Evolutionary conservation across 2,888 invertebrate genomes (phyloP).

Genomic region (Diaphora mendica): DNA sequence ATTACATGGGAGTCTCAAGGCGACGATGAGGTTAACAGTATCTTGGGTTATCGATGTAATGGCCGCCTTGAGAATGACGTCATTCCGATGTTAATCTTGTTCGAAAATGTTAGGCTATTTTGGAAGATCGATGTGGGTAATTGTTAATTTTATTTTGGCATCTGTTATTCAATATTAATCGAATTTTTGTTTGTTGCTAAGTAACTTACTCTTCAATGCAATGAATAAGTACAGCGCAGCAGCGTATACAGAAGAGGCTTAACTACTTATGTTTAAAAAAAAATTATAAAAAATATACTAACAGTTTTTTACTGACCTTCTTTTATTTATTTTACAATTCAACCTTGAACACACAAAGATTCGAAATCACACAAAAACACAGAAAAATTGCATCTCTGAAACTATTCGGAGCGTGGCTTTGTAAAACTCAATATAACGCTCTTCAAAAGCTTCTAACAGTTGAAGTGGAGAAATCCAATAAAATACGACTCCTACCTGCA

Average conservation of each 20-base stretch:
- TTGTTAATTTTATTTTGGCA: background rate
- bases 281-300: no score
- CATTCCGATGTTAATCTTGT: slow-evolving; percentile 34
- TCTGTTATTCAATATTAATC: background rate
- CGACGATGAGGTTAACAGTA: slow-evolving; percentile 55
- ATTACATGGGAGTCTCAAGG: slow-evolving; percentile 51
- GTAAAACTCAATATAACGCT: slow-evolving; percentile 70
- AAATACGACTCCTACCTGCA: slow-evolving; percentile 69
- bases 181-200: no score
- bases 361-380: slow-evolving; percentile 15
- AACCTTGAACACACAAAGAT: background rate
- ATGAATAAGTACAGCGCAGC: background rate
- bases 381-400: slow-evolving; percentile 32
- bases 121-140: background rate
- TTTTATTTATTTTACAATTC: background rate
- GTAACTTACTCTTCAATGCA: background rate
- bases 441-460: slow-evolving; percentile 57
- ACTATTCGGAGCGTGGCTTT: slow-evolving; percentile 49
- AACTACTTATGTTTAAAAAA: background rate
- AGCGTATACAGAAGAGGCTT: background rate
- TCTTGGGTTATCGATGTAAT: slow-evolving; percentile 57
- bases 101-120: slow-evolving; percentile 1
- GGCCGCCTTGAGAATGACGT: slow-evolving; percentile 54
- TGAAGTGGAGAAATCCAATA: slow-evolving; percentile 76
- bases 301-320: background rate